These are phyloP conservation scores for Aldrovandia affinis DNA, from an alignment of 2,797 vertebrate genomes.

Conservation along the genomic window DNA sequence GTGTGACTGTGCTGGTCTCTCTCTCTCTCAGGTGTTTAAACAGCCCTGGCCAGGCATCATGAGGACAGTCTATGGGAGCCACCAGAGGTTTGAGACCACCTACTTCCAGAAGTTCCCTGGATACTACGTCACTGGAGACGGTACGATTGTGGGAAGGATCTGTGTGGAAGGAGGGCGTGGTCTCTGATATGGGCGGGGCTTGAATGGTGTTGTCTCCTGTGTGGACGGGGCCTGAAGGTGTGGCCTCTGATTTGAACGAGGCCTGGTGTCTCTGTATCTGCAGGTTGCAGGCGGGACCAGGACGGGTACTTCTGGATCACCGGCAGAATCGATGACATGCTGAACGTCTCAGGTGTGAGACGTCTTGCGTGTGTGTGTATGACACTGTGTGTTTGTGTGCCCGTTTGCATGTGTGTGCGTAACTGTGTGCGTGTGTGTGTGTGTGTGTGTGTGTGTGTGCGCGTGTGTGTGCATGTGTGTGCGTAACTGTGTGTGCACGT, in stretches of 20 bases:
- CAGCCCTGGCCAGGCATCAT: conserved; percentile 97
- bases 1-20: background rate
- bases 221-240: background rate
- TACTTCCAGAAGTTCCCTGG: conserved; percentile 98
- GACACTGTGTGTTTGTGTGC: background rate
- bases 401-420: background rate
- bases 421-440: background rate
- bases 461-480: background rate
- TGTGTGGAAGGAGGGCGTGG: no score
- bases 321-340: conserved; percentile 95
- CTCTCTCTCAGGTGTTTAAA: conserved; percentile 86
- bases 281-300: conserved; percentile 91
- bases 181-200: background rate
- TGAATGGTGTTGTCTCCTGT: background rate
- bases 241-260: background rate
- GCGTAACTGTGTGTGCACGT: background rate
- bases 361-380: background rate
- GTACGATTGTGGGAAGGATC: conserved; percentile 63
- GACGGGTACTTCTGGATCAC: conserved; percentile 99
- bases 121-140: conserved; percentile 95
- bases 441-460: background rate
- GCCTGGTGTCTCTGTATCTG: conserved; percentile 7
- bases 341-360: conserved; percentile 92
- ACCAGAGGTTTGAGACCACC: conserved; percentile 84
- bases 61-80: conserved; percentile 89